A percentile compares a stretch with the other conserved stretches of the same genome.
phyloP scores from a whole-genome alignment of 2,888 invertebrate genomes.

The Tenthredo mesomela region DNA sequence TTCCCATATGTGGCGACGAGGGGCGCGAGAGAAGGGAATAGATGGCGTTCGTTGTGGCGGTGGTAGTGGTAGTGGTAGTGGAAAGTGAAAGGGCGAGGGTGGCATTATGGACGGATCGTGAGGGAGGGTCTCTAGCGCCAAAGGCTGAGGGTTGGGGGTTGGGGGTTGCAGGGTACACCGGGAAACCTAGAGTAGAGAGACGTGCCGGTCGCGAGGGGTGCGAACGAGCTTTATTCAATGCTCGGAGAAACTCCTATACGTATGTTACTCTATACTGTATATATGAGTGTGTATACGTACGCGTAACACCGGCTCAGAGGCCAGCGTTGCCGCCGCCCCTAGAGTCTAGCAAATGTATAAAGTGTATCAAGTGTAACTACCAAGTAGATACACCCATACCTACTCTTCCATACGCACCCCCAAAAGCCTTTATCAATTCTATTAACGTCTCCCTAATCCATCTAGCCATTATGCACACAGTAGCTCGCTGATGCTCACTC shows the following conservation, averaged over 20 bases:
- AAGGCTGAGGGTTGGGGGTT: slow-evolving; percentile 21
- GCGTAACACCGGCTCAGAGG: not conserved
- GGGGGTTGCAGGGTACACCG: slow-evolving; percentile 4
- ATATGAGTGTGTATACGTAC: not conserved
- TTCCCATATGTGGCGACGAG: slow-evolving; percentile 61
- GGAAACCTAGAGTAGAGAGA: slow-evolving; percentile 53
- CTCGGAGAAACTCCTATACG: not conserved
- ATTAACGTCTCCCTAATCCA: slow-evolving; percentile 46
- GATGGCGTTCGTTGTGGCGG: not conserved
- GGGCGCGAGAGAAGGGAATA: slow-evolving; percentile 54
- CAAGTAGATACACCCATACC: not conserved
- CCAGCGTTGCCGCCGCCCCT: not conserved
- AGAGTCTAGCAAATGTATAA: not conserved
- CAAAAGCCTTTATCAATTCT: slow-evolving; percentile 26
- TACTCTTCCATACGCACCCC: not conserved
- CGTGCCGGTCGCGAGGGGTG: slow-evolving; percentile 70
- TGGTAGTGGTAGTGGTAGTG: slow-evolving; percentile 58
- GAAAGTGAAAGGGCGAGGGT: slow-evolving; percentile 59
- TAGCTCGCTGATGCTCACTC: not conserved
- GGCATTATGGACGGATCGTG: slow-evolving; percentile 62
- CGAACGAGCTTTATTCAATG: slow-evolving; percentile 54
- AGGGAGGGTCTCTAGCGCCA: slow-evolving; percentile 54
- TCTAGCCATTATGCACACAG: not conserved
- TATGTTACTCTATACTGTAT: not conserved
- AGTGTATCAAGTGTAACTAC: not conserved